phyloP scores from a whole-genome alignment of 2,113 vertebrate genomes.

The Dicaeum eximium region DNA sequence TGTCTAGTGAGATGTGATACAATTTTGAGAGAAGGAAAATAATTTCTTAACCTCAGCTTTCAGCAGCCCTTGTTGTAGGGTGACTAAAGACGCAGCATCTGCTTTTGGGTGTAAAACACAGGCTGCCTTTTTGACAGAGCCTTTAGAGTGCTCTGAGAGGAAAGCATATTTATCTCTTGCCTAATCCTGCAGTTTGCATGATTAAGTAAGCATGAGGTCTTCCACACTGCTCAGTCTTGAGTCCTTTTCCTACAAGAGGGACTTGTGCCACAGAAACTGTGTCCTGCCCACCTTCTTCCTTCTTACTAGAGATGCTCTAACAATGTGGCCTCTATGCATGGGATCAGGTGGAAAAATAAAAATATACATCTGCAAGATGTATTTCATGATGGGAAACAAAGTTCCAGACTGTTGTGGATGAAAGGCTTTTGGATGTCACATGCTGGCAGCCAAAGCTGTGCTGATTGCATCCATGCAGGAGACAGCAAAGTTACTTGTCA shows the following conservation, averaged over 20 bases:
- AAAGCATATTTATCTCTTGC: not conserved
- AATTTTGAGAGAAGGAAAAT: not conserved
- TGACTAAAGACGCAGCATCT: not conserved
- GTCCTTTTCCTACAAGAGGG: not conserved
- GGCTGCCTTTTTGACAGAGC: not conserved
- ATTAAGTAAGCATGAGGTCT: not conserved
- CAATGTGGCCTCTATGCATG: not conserved
- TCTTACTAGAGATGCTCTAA: not conserved
- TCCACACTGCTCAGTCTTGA: not conserved
- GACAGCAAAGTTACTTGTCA: not conserved
- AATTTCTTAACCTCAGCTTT: not conserved
- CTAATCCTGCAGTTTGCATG: not conserved
- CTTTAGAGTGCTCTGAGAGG: not conserved
- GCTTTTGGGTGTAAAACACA: not conserved
- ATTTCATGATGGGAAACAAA: not conserved
- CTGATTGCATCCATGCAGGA: not conserved
- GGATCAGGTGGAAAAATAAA: not conserved
- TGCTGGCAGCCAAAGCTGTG: not conserved
- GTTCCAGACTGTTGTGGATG: not conserved
- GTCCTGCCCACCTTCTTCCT: not conserved
- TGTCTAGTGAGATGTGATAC: not conserved
- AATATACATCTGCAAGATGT: not conserved
- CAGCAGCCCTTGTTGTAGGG: not conserved
- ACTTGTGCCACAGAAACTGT: not conserved
- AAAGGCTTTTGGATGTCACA: not conserved